Conservation (phyloP, 2,888 invertebrate species). For the Hypomecis atomaria region DNA sequence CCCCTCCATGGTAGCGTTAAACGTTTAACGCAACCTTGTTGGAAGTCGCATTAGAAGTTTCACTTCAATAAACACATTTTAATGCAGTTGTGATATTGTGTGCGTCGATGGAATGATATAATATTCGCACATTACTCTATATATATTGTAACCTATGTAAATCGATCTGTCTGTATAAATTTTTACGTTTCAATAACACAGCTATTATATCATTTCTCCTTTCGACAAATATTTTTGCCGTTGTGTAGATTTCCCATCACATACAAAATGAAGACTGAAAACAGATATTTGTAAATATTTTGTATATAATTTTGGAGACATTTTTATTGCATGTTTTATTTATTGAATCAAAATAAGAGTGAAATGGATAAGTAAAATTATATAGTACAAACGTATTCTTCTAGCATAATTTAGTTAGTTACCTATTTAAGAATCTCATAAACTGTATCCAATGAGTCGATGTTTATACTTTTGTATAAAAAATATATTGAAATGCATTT, state of each 20-base stretch:
- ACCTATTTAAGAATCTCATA: constrained; percentile 41
- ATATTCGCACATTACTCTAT: no score
- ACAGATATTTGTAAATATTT: constrained; percentile 50
- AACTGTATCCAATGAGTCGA: constrained; percentile 42
- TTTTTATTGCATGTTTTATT: constrained; percentile 44
- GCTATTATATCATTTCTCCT: neutral
- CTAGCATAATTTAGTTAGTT: constrained; percentile 41
- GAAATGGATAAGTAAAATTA: constrained; percentile 41
- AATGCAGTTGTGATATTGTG: no score
- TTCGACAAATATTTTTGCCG: constrained; percentile 1
- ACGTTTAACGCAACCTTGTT: no score
- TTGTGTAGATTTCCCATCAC: constrained; percentile 35
- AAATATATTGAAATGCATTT: constrained; percentile 72
- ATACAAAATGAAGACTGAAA: constrained; percentile 56
- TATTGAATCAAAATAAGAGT: constrained; percentile 39
- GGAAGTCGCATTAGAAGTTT: no score
- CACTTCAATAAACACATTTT: no score
- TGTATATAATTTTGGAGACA: constrained; percentile 45
- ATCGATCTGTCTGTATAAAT: no score
- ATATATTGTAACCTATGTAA: no score
- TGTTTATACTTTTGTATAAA: constrained; percentile 64
- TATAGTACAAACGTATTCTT: constrained; percentile 65
- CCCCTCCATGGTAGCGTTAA: no score
- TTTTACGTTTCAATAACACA: no score
- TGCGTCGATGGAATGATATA: no score